Percentiles rank a stretch among this genome's conserved stretches.
phyloP scores from a whole-genome alignment of 2,113 vertebrate species.

The Oostethus manadensis region DNA sequence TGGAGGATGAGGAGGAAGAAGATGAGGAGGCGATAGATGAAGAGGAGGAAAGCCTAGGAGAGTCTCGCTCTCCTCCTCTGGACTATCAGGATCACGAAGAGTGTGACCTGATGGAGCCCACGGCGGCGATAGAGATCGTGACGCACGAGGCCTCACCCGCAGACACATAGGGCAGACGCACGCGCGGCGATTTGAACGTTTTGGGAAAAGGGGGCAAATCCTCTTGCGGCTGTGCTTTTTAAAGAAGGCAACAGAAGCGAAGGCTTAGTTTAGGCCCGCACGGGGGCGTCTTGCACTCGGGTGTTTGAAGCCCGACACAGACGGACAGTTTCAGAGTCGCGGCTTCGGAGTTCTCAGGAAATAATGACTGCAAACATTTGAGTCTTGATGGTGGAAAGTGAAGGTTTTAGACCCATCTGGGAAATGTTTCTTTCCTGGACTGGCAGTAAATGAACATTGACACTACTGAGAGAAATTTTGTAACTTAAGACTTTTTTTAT shows the following conservation, averaged over 20 bases:
- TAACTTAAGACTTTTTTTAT: constrained; percentile 74
- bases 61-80: constrained; percentile 54
- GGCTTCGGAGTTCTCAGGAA: constrained; percentile 85
- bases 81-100: constrained; percentile 56
- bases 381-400: constrained; percentile 60
- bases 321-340: constrained; percentile 56
- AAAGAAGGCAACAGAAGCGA: constrained; percentile 66
- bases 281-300: constrained; percentile 79
- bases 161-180: constrained; percentile 82
- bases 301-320: constrained; percentile 80
- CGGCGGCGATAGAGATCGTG: constrained; percentile 77
- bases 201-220: constrained; percentile 60
- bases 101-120: constrained; percentile 57
- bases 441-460: constrained; percentile 70
- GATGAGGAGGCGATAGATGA: constrained; percentile 77
- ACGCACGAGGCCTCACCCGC: constrained; percentile 85
- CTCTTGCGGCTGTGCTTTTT: constrained; percentile 75
- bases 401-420: constrained; percentile 71
- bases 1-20: constrained; percentile 85
- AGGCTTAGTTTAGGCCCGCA: constrained; percentile 65
- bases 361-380: constrained; percentile 78
- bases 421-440: constrained; percentile 55
- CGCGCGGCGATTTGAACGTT: constrained; percentile 49
- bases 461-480: constrained; percentile 84
- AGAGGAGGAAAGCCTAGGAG: constrained; percentile 64